Conservation (phyloP, 2,888 invertebrate species). For the Malachius bipustulatus region DNA sequence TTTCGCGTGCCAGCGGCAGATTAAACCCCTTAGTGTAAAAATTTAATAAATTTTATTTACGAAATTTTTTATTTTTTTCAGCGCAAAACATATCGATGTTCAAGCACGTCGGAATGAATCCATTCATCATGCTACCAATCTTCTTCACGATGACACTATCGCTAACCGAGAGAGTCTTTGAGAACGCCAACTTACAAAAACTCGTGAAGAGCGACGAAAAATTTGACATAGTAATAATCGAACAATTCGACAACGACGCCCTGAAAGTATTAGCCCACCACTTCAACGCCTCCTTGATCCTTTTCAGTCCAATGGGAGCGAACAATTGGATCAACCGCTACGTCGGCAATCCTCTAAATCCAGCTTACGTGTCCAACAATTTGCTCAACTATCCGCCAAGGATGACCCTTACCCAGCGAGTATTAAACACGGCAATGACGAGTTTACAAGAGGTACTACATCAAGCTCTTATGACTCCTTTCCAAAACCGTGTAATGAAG, state of each 20-base stretch:
- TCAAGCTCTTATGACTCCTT: constrained; percentile 18
- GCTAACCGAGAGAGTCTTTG: too few species aligned
- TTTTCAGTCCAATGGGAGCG: constrained; percentile 33
- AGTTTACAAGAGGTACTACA: constrained; percentile 20
- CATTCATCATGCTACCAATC: too few species aligned
- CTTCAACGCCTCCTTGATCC: constrained; percentile 27
- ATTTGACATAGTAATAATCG: constrained; percentile 33
- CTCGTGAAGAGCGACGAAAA: constrained; percentile 27
- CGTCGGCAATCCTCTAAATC: constrained; percentile 37
- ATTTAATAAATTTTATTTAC: too few species aligned
- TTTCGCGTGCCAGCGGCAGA: too few species aligned
- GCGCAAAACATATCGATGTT: too few species aligned
- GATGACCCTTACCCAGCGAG: constrained; percentile 42
- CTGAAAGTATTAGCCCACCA: constrained; percentile 30
- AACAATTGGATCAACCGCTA: constrained; percentile 36
- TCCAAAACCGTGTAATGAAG: constrained; percentile 22
- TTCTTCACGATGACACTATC: too few species aligned
- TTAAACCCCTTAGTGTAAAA: too few species aligned
- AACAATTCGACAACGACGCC: constrained; percentile 40
- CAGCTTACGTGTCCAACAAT: constrained; percentile 27
- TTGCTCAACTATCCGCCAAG: constrained; percentile 13
- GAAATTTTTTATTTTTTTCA: too few species aligned
- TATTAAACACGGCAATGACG: constrained; percentile 37
- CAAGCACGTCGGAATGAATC: too few species aligned
- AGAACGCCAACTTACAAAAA: constrained; percentile 31